Conservation (phyloP, 1,140 invertebrate species). For the Chrysoperla carnea region DNA sequence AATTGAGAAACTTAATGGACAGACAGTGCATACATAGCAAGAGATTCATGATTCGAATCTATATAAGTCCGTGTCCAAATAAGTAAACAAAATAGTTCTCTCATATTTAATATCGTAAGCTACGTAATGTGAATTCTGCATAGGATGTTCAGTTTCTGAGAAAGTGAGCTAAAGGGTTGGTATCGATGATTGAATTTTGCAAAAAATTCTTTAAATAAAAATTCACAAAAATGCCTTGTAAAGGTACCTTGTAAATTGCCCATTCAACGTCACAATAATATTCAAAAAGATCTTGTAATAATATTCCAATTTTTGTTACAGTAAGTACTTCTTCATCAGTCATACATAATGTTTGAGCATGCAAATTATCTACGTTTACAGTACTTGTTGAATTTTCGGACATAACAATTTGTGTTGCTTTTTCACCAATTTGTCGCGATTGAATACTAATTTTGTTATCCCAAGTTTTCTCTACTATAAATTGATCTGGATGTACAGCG, state of each 20-base stretch:
- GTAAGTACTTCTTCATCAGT: slow-evolving; percentile 26
- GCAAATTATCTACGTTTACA: slow-evolving; percentile 1
- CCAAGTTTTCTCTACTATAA: slow-evolving; percentile 33
- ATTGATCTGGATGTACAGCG: slow-evolving; percentile 51
- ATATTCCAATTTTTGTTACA: slow-evolving; percentile 33
- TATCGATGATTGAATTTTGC: too few species aligned
- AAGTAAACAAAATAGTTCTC: too few species aligned
- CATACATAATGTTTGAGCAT: slow-evolving; percentile 25
- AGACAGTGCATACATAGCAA: too few species aligned
- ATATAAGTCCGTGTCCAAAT: too few species aligned
- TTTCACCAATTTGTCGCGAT: slow-evolving; percentile 32
- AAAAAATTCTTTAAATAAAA: too few species aligned
- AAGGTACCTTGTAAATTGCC: slow-evolving; percentile 34
- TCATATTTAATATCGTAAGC: too few species aligned
- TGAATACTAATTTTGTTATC: slow-evolving; percentile 26
- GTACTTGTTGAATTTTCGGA: slow-evolving; percentile 15
- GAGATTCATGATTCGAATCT: too few species aligned
- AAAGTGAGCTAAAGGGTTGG: too few species aligned
- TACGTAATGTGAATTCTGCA: too few species aligned
- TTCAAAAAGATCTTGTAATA: slow-evolving; percentile 43
- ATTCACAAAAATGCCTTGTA: too few species aligned
- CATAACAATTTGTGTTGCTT: slow-evolving; percentile 31
- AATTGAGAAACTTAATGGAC: too few species aligned
- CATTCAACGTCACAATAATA: slow-evolving; percentile 60
- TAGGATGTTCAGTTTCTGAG: too few species aligned